Conservation (phyloP, 2,797 vertebrate genomes). For the Gambelia wislizenii region DNA sequence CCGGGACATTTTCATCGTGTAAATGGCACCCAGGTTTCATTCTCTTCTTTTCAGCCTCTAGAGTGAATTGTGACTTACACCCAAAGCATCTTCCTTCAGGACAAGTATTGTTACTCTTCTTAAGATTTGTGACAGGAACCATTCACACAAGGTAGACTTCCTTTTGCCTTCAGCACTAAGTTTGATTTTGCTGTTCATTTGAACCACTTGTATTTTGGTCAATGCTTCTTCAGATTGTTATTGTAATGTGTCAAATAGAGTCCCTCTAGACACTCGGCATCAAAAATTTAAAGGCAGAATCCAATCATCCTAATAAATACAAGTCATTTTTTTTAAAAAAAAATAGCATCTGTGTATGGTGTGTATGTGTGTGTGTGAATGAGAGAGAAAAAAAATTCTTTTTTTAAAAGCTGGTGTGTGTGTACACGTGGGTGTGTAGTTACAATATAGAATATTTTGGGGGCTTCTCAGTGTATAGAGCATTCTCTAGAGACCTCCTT, state of each 20-base stretch:
- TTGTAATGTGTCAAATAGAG: slow-evolving; percentile 38
- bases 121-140: not conserved
- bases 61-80: not conserved
- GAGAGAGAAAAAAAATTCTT: not conserved
- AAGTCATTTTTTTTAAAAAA: not conserved
- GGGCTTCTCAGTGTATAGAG: not conserved
- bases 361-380: too few species aligned
- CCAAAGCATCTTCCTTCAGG: slow-evolving; percentile 14
- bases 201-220: slow-evolving; percentile 23
- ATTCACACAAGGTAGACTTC: not conserved
- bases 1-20: too few species aligned
- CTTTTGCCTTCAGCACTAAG: slow-evolving; percentile 13
- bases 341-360: not conserved
- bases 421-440: not conserved
- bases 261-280: slow-evolving; percentile 29
- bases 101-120: not conserved
- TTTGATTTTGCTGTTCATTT: slow-evolving; percentile 46
- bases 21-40: too few species aligned
- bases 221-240: slow-evolving; percentile 38
- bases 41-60: not conserved
- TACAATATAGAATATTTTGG: not conserved
- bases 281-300: slow-evolving; percentile 48
- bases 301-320: slow-evolving; percentile 20
- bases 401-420: not conserved
- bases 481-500: not conserved